Conservation (phyloP, 64 coral and sea anemone species). For the Acropora yongei region DNA sequence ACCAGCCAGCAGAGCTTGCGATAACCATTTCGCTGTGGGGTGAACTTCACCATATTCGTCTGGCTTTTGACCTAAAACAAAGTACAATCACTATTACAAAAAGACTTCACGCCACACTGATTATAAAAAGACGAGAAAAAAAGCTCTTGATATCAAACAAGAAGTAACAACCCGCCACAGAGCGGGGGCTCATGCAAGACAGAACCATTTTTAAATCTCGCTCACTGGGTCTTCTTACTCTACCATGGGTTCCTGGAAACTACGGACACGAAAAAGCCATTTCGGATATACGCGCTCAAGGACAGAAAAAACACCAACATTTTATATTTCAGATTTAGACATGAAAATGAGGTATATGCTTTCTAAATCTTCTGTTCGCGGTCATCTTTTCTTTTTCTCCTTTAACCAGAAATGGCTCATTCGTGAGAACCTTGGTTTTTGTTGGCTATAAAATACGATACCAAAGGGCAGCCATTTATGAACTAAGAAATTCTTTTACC, state of each 20-base stretch:
- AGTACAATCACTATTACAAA: background rate
- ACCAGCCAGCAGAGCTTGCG: slow-evolving; percentile 78
- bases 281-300: too few species aligned
- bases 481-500: slow-evolving; percentile 25
- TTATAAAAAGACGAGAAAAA: too few species aligned
- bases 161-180: background rate
- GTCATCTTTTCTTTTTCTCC: too few species aligned
- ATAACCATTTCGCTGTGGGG: slow-evolving; percentile 69
- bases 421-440: background rate
- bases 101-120: too few species aligned
- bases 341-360: too few species aligned
- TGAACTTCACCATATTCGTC: slow-evolving; percentile 61
- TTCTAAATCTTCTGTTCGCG: too few species aligned
- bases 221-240: background rate
- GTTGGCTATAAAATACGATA: background rate
- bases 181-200: background rate
- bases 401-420: too few species aligned
- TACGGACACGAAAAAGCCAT: too few species aligned
- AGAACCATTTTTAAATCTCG: background rate
- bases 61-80: slow-evolving; percentile 68
- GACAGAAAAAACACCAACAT: too few species aligned
- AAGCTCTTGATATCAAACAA: too few species aligned
- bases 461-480: background rate
- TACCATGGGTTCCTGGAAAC: too few species aligned
- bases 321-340: too few species aligned